A percentile compares a stretch with the other conserved stretches of the same genome.
These are phyloP conservation scores for Rhodophaea formosa DNA, from an alignment of 2,888 invertebrate species.

Conservation along the genomic window DNA sequence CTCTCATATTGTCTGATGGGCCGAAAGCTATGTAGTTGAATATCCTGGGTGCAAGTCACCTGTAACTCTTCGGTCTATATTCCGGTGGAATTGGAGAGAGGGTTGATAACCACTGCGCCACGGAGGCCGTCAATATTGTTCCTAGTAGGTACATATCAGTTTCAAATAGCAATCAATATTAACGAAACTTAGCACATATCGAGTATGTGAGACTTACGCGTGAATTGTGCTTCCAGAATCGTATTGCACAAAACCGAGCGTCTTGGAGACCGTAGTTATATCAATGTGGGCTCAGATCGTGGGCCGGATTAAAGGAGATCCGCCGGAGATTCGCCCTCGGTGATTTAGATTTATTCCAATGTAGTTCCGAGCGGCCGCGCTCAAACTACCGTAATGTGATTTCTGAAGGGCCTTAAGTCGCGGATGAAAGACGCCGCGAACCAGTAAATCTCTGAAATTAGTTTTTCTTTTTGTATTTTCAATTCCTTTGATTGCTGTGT, in stretches of 20 bases:
- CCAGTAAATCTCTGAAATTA: conserved; percentile 54
- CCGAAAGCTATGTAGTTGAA: too few relatives aligned
- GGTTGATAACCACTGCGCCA: too few relatives aligned
- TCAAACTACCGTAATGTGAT: conserved; percentile 64
- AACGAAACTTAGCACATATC: too few relatives aligned
- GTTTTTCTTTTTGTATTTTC: conserved; percentile 34
- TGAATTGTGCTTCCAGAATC: not conserved
- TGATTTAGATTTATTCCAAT: conserved; percentile 67
- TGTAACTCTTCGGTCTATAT: too few relatives aligned
- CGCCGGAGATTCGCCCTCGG: conserved; percentile 40
- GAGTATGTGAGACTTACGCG: not conserved
- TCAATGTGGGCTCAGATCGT: conserved; percentile 33
- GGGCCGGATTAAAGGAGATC: conserved; percentile 52
- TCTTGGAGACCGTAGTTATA: conserved; percentile 20
- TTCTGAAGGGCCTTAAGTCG: conserved; percentile 51
- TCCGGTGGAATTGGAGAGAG: too few relatives aligned
- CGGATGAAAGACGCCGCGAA: conserved; percentile 47
- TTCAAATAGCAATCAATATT: too few relatives aligned
- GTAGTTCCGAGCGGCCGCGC: conserved; percentile 50
- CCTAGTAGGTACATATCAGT: too few relatives aligned
- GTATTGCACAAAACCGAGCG: not conserved
- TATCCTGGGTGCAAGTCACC: too few relatives aligned
- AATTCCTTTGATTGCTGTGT: conserved; percentile 9
- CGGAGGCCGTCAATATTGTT: too few relatives aligned
- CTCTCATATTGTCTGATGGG: too few relatives aligned